A percentile compares a stretch with the other conserved stretches of the same genome.
These are phyloP conservation scores for Sepioteuthis lessoniana DNA, from an alignment of 2,888 invertebrate genomes.

Conservation along the genomic window DNA sequence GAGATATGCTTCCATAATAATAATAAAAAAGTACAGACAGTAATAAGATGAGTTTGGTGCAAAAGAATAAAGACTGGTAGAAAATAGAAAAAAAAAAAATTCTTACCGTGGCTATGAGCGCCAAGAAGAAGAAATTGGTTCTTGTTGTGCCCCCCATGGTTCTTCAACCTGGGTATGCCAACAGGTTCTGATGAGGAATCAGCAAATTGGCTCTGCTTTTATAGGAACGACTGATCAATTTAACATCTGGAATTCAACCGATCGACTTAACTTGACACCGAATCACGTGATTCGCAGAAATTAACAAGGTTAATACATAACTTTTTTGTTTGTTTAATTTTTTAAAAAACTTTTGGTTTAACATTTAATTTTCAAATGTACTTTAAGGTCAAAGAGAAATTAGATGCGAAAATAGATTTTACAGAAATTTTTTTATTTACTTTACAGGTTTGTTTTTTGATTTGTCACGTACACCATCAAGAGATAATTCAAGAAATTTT, in stretches of 20 bases:
- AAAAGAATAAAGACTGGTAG: no score
- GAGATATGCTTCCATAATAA: no score
- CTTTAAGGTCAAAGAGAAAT: neutral
- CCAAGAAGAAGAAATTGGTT: neutral
- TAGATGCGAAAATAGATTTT: no score
- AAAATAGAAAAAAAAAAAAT: neutral
- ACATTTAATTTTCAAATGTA: neutral
- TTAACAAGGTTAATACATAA: neutral
- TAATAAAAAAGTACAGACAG: no score
- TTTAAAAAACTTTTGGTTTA: neutral
- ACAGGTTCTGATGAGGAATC: neutral
- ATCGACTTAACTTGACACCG: constrained; percentile 8
- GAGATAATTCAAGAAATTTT: no score
- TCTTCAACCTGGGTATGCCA: neutral
- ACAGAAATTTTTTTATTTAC: no score
- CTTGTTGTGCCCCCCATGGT: neutral
- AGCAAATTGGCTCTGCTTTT: neutral
- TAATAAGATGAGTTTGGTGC: no score
- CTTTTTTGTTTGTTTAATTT: neutral
- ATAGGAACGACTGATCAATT: neutral
- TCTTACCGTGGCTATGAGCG: neutral
- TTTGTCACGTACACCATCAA: no score
- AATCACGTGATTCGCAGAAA: neutral
- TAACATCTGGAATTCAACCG: neutral
- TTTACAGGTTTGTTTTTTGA: no score